Evolutionary conservation across 2,113 vertebrate genomes (phyloP).

Genomic region (Odontesthes bonariensis): DNA sequence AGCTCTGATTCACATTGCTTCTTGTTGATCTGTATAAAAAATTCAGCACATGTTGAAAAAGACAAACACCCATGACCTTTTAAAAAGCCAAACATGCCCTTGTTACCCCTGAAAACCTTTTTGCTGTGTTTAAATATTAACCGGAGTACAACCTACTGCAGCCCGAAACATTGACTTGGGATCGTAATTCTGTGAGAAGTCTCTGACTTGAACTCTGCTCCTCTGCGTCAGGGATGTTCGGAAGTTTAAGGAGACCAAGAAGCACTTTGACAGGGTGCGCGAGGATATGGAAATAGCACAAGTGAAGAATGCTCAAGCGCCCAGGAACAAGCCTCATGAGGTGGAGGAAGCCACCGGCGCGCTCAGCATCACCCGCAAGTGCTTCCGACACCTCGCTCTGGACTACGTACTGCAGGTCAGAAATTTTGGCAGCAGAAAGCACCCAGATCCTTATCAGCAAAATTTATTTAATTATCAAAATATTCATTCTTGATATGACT

Average conservation of each 20-base stretch:
- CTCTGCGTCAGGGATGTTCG: constrained; percentile 88
- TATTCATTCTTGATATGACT: too few species aligned
- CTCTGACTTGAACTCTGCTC: not conserved
- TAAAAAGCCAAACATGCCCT: constrained; percentile 11
- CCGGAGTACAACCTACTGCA: constrained; percentile 2
- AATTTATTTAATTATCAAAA: too few species aligned
- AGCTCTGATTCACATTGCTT: not conserved
- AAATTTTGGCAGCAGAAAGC: not conserved
- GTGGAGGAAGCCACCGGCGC: constrained; percentile 92
- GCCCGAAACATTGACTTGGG: not conserved
- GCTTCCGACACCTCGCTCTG: constrained; percentile 94
- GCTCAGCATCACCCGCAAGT: constrained; percentile 92
- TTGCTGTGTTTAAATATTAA: constrained; percentile 60
- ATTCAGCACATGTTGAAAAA: constrained; percentile 43
- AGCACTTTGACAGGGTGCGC: constrained; percentile 94
- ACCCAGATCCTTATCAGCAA: too few species aligned
- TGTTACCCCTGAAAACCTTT: constrained; percentile 40
- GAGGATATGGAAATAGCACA: constrained; percentile 96
- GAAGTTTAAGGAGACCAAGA: constrained; percentile 99
- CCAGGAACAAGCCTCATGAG: constrained; percentile 94
- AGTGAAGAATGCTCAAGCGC: constrained; percentile 96
- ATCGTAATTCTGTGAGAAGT: not conserved
- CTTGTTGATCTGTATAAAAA: constrained; percentile 19
- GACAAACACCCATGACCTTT: constrained; percentile 13
- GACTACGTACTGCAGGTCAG: constrained; percentile 96